Evolutionary conservation across 30 jellyfish, hydroid and myxozoan species (phyloP), one percentile per base, ranked within the genome.

Genomic region (Pelagia noctiluca): DNA sequence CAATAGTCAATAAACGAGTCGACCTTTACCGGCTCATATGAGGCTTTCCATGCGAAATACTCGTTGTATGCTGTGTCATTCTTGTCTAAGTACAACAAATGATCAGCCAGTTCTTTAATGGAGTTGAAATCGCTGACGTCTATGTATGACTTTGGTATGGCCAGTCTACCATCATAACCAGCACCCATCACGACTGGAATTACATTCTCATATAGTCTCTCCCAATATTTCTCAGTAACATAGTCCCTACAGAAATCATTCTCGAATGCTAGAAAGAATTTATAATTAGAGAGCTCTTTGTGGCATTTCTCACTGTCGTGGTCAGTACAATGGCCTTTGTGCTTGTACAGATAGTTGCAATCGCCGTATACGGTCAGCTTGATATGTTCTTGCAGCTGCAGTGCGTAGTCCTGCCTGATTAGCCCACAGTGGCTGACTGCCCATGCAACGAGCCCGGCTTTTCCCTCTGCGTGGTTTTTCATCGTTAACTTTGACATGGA

Each of bases 121-220:
- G 99, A 88, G 13, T 73, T 30, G 74, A 94, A 94, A 18, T 88
- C 83, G 11, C 82, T 35, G 16, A 80, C 91, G 80, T 94, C 93
- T 13, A 94, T 94, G 82, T 80, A 94, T 38, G 99, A 88, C 30
- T 96, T 97, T 0, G 99, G 97, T 19, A 94, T 77, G 19, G 89
- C 89, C 13, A 80, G 65, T 62, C 77, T 63, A 1, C 50, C 49
- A 81, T 87, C 89, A 64, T 94, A 94, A 48, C 66, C 78, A 0
- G 97, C 93, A 1, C 97, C 99, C 97, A 94, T 88, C 3, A 94
- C 99, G 61, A 94, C 84, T 0, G 99, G 99, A 2, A 94, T 95
- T 0, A 73, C 52, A 22, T 82, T 88, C 70, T 82, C 79, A 12
- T 31, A 42, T 10, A 88, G 22, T 52, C 83, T 35, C 53, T 88